Percentiles rank a stretch among this genome's conserved stretches.
These are phyloP conservation scores for Heteromyza rotundicornis DNA, from an alignment of 2,888 invertebrate genomes.

Conservation along the genomic window DNA sequence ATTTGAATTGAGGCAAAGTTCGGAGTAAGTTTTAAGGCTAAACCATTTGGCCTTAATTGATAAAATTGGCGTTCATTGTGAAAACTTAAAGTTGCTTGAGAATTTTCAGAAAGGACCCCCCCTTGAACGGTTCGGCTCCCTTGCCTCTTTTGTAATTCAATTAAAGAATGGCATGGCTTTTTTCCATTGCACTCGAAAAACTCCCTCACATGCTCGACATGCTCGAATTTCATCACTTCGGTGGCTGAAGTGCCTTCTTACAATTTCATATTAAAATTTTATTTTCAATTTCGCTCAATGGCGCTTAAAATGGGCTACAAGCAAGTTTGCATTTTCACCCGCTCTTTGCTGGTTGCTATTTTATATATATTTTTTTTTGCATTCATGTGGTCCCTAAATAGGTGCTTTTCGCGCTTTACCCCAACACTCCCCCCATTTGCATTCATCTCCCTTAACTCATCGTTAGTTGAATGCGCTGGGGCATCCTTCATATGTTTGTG, in stretches of 20 bases:
- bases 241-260: background rate
- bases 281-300: conserved; percentile 8
- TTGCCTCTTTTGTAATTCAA: background rate
- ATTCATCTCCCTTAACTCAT: too few relatives aligned
- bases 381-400: background rate
- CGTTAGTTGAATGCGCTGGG: background rate
- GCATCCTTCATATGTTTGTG: background rate
- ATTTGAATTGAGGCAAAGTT: too few relatives aligned
- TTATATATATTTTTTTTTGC: background rate
- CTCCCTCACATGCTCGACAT: too few relatives aligned
- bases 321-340: background rate
- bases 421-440: background rate
- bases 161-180: background rate
- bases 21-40: too few relatives aligned
- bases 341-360: too few relatives aligned
- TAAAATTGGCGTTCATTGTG: too few relatives aligned
- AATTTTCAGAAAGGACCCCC: too few relatives aligned
- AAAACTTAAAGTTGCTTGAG: too few relatives aligned
- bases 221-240: background rate
- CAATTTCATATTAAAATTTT: conserved; percentile 3
- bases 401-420: background rate
- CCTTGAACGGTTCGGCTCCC: too few relatives aligned
- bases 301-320: background rate
- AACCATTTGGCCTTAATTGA: too few relatives aligned
- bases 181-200: background rate